Base-by-base conservation (phyloP, 37 sponge, comb jelly and placozoan species). In the Aphrocallistes beatrix region DNA sequence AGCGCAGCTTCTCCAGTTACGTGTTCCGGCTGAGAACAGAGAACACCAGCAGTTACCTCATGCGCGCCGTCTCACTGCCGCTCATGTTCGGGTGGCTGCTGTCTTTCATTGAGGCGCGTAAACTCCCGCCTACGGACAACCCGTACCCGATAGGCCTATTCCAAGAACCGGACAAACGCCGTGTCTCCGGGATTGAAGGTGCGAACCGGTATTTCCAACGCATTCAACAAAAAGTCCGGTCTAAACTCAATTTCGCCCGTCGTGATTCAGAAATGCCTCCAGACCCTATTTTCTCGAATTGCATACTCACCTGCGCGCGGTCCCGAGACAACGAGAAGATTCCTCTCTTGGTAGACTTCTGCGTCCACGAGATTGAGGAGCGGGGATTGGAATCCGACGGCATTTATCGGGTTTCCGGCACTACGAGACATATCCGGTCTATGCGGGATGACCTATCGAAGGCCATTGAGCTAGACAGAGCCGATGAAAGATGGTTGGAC, bases 361-460 rank as follows among this genome's bases (percentile, higher is more conserved):
- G 83, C 25, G 39, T 82, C 38, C 37, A 19, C 21, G 83, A 37
- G 83, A 17, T 82, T 1, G 83, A 82, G 83, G 83, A 37, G 10
- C 19, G 83, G 83, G 83, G 37, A 1, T 3, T 82, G 83, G 83
- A 82, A 10, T 37, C 39, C 25, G 83, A 38, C 1, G 83, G 83
- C 32, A 82, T 82, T 37, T 82, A 82, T 19, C 37, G 83, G 38
- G 83, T 82, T 36, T 38, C 83, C n/a, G 83, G 83, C 23, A 82
- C 83, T 8, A 28, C 38, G 1, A 16, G 39, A 19, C 21, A 37
- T 28, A 38, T 82, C 39, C 21, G 25, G 23, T 38, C 39, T 82
- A 16, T 82, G 37, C 3, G 21, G 37, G 83, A 82, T 1, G 39
- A 38, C 39, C 21, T 38, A 23, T 1, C 39, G 37, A 13, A 37